Conservation (phyloP, 2,888 invertebrate genomes). For the Plagodis dolabraria region DNA sequence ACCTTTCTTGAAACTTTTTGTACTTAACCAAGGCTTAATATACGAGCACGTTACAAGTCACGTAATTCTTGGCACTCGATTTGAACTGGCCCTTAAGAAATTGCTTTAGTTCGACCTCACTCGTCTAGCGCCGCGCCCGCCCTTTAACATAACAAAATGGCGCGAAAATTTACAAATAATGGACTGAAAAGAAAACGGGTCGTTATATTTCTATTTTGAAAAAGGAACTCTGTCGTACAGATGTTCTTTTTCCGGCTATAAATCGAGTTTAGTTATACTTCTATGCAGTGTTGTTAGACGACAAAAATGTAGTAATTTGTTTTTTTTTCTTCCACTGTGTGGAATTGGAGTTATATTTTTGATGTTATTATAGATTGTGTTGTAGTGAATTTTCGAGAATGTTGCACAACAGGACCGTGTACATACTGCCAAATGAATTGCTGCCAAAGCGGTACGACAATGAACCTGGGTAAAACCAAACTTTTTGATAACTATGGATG, state of each 20-base stretch:
- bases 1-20: conserved; percentile 41
- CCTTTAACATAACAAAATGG: conserved; percentile 52
- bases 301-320: conserved; percentile 16
- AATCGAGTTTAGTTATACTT: conserved; percentile 13
- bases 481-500: background rate
- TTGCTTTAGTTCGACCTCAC: conserved; percentile 68
- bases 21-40: conserved; percentile 53
- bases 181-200: conserved; percentile 14
- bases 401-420: conserved; percentile 79
- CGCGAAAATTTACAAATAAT: conserved; percentile 55
- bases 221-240: background rate
- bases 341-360: background rate
- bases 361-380: conserved; percentile 4
- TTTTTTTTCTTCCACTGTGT: background rate
- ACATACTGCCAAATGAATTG: conserved; percentile 78
- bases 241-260: background rate
- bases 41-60: conserved; percentile 53
- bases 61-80: conserved; percentile 69
- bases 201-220: conserved; percentile 9
- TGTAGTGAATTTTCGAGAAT: conserved; percentile 49
- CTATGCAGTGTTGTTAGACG: background rate
- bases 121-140: conserved; percentile 62
- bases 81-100: conserved; percentile 65
- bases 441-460: conserved; percentile 77
- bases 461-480: conserved; percentile 64